These are phyloP conservation scores for Euclidia mi DNA, from an alignment of 2,888 invertebrate genomes.

Conservation along the genomic window DNA sequence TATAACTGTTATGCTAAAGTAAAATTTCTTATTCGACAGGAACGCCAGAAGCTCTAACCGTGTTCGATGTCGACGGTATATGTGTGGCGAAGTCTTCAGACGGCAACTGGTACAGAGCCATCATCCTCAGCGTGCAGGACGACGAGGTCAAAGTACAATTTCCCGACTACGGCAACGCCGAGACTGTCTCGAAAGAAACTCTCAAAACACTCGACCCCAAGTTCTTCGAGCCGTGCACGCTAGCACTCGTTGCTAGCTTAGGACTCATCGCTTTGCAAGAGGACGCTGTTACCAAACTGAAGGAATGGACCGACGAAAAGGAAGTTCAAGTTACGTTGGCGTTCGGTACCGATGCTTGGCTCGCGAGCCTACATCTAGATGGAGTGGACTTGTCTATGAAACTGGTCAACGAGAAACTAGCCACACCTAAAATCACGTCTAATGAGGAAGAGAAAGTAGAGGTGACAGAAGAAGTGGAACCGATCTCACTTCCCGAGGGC, in stretches of 20 bases:
- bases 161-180: constrained; percentile 93
- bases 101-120: constrained; percentile 93
- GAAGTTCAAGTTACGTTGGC: constrained; percentile 88
- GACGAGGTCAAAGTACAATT: constrained; percentile 88
- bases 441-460: constrained; percentile 61
- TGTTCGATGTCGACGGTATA: constrained; percentile 84
- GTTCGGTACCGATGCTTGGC: constrained; percentile 89
- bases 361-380: constrained; percentile 85
- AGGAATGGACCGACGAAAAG: constrained; percentile 84
- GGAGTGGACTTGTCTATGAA: constrained; percentile 87
- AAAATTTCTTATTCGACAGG: constrained; percentile 58
- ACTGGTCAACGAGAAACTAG: constrained; percentile 80
- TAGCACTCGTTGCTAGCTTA: constrained; percentile 79
- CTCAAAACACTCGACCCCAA: constrained; percentile 85
- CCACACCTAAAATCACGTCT: constrained; percentile 69
- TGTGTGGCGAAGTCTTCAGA: constrained; percentile 92
- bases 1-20: too few species aligned
- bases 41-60: constrained; percentile 75
- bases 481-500: constrained; percentile 73
- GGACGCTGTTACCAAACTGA: constrained; percentile 71
- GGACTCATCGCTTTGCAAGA: constrained; percentile 81
- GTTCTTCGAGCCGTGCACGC: constrained; percentile 81
- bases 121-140: constrained; percentile 83
- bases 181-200: constrained; percentile 83
- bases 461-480: constrained; percentile 65